Evolutionary conservation across 2,888 invertebrate species (phyloP).

Genomic region (Girardia tigrina): DNA sequence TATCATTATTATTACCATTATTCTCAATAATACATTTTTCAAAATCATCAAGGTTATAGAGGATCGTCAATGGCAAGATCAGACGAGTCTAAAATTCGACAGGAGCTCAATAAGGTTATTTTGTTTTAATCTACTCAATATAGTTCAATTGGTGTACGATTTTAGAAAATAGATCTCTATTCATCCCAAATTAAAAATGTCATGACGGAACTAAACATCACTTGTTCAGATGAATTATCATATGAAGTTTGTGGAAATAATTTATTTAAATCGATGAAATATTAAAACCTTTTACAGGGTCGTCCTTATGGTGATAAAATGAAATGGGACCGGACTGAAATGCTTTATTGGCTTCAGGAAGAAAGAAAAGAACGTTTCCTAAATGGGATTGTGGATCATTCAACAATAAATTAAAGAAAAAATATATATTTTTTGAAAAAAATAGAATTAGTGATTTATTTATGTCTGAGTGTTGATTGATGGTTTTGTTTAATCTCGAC

Average conservation of each 20-base stretch:
- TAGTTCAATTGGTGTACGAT: no score
- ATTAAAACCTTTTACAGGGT: constrained; percentile 40
- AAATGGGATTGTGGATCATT: neutral
- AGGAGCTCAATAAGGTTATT: constrained; percentile 42
- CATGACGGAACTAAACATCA: neutral
- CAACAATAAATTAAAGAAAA: neutral
- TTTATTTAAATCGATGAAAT: constrained; percentile 8
- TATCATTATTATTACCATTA: no score
- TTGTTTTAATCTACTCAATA: neutral
- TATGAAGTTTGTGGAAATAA: neutral
- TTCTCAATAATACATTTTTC: neutral
- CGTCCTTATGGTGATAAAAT: constrained; percentile 49
- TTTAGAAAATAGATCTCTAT: neutral
- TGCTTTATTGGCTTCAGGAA: constrained; percentile 50
- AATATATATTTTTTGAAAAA: neutral
- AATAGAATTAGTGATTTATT: neutral
- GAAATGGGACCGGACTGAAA: constrained; percentile 50
- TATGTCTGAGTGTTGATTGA: neutral
- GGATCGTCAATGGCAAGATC: constrained; percentile 45
- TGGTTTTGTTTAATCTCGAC: neutral
- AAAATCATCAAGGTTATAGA: constrained; percentile 41
- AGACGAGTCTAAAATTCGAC: constrained; percentile 45
- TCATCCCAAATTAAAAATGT: neutral
- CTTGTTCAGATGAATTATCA: constrained; percentile 15
- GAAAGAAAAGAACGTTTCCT: constrained; percentile 40